Base-by-base conservation (phyloP, 2,113 vertebrate genomes). In the Lepus timidus region DNA sequence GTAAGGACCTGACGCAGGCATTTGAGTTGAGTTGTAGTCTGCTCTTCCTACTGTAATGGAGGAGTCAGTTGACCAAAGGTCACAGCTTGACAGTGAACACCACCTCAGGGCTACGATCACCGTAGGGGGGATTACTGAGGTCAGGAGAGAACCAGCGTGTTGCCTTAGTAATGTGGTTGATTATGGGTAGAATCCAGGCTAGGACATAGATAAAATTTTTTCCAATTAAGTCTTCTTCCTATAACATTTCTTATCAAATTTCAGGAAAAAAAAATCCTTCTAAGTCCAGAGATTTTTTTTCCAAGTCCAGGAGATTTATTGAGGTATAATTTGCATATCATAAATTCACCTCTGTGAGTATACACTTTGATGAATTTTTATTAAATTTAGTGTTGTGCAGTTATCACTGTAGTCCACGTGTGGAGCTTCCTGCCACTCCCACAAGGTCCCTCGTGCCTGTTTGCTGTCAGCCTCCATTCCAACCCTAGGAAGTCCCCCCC, bases 1-100 rank as follows among this genome's bases (percentile, higher is more conserved):
- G 4, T 22, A 22, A 83, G 70, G 71, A 31, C 31, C 39, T 33
- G 73, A 67, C 23, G 13, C 1, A 31, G 31, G 10, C 51, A 20
- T 14, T 3, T 0, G 16, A 75, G 64, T 64, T 16, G 13, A 70
- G 36, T 17, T 29, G 6, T 9, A 12, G 76, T 9, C 1, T 20
- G n/a, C 73, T 82, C 8, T 87, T 90, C 33, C 33, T 39, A 1
- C 0, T 29, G 71, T 23, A 80, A 52, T 31, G 64, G 27, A 67
- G 68, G 14, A 4, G 11, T 52, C 58, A 16, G 25, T n/a, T 13
- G 83, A 44, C 31, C 12, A 52, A 25, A 62, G 62, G n/a, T 62
- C n/a, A 20, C 14, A 19, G 19, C 13, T 0, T 7, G 12, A 52
- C 19, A 68, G 25, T 1, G 10, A 44, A 11, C 2, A 12, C 29